Base-by-base conservation (phyloP, 1,140 invertebrate genomes). In the Aricia agestis region DNA sequence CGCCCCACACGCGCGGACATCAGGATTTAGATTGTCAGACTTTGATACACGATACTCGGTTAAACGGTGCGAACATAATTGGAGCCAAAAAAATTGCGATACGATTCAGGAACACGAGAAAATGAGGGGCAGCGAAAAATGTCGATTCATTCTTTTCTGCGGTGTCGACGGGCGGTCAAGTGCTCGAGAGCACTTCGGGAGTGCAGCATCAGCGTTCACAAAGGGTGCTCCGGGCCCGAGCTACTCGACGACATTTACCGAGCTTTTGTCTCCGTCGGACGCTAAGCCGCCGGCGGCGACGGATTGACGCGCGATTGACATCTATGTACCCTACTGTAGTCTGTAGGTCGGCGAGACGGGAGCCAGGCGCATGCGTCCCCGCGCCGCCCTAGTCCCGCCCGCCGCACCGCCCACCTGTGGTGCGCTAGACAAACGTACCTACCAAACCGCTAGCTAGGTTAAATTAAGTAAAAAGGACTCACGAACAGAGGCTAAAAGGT, bases 361-460 rank as follows among this genome's bases (percentile, higher is more conserved):
- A 76, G 58, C 31, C 74, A 61, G 69, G 81, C 89, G 86, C 89
- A 89, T 89, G 88, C 88, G 86, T 77, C 41, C 69, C 52, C 79
- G 79, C 86, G 84, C 85, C 80, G 82, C 70, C 77, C 70, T 52
- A 67, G 78, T 85, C 74, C 85, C 88, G 88, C 88, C 88, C 85
- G 84, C 72, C 75, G 78, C 73, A 75, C 36, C 88, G 88, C 88
- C 88, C 85, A 88, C 87, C 88, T 88, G 87, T 87, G 82, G 80
- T 85, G 75, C 79, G 76, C 81, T 76, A 78, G 67, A 78, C 58
- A 81, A 79, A 84, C 77, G 78, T 76, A 78, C 79, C 75, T 80
- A 71, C 74, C 77, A 82, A 82, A 83, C 83, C 83, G 61, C 61
- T 61, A 70, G 36, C 11, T 65, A 68, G 52, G 57, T 74, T 74